Conservation (phyloP, 1,140 invertebrate species). For the Cotesia chilonis region DNA sequence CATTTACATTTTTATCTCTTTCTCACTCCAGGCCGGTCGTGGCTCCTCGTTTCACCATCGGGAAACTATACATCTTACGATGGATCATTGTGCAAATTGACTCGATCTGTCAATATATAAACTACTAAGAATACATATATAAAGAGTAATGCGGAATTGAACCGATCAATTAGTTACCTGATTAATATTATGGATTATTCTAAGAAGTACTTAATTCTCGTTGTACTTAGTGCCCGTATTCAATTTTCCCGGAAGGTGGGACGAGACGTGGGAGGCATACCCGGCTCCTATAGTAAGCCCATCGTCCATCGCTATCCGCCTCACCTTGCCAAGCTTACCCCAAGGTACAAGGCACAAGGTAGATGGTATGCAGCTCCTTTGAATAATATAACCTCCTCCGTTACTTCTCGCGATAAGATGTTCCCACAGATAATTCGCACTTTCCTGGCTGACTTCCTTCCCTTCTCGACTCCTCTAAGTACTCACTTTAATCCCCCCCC, state of each 20-base stretch:
- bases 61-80: slow-evolving; percentile 1
- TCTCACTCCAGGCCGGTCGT: too few relatives aligned
- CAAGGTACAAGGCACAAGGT: too few relatives aligned
- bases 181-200: neutral
- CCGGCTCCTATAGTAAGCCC: too few relatives aligned
- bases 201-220: neutral
- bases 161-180: neutral
- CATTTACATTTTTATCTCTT: too few relatives aligned
- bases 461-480: neutral
- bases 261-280: too few relatives aligned
- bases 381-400: neutral
- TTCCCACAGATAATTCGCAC: slow-evolving; percentile 35
- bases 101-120: neutral
- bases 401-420: slow-evolving; percentile 27
- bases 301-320: too few relatives aligned
- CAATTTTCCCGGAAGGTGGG: too few relatives aligned
- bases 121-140: too few relatives aligned
- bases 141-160: neutral
- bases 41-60: neutral
- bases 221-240: neutral
- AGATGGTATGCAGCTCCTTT: neutral
- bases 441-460: slow-evolving; percentile 27
- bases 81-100: slow-evolving; percentile 23
- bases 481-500: neutral
- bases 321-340: too few relatives aligned